Conservation (phyloP, 2,888 invertebrate genomes). For the Adineta ricciae region DNA sequence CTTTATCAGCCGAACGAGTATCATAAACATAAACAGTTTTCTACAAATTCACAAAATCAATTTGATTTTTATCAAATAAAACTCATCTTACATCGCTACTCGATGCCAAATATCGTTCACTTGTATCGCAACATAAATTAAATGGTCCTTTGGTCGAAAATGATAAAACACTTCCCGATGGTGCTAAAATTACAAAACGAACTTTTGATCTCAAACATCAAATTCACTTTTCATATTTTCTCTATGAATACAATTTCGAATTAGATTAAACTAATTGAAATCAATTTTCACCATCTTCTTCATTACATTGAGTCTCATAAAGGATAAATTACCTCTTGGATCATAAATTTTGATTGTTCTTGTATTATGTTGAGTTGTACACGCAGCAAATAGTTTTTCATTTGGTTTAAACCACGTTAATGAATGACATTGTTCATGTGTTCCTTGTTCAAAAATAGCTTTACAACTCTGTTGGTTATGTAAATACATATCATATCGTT, state of each 20-base stretch:
- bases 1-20: background rate
- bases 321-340: background rate
- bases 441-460: background rate
- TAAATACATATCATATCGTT: background rate
- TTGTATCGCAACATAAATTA: background rate
- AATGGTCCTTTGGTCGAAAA: background rate
- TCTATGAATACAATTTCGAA: too few relatives aligned
- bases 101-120: background rate
- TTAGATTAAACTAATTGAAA: too few relatives aligned
- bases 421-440: background rate
- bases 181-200: background rate
- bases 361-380: background rate
- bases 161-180: background rate
- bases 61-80: background rate
- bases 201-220: too few relatives aligned
- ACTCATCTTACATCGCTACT: background rate
- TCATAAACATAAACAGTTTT: background rate
- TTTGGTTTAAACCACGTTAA: constrained; percentile 14
- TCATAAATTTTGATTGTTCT: background rate
- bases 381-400: background rate
- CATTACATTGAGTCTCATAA: too few relatives aligned
- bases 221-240: too few relatives aligned
- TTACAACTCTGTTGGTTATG: background rate
- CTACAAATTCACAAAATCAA: background rate
- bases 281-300: too few relatives aligned